These are phyloP conservation scores for Coptodon bakossiorum DNA, from an alignment of 2,113 vertebrate species.

Conservation along the genomic window DNA sequence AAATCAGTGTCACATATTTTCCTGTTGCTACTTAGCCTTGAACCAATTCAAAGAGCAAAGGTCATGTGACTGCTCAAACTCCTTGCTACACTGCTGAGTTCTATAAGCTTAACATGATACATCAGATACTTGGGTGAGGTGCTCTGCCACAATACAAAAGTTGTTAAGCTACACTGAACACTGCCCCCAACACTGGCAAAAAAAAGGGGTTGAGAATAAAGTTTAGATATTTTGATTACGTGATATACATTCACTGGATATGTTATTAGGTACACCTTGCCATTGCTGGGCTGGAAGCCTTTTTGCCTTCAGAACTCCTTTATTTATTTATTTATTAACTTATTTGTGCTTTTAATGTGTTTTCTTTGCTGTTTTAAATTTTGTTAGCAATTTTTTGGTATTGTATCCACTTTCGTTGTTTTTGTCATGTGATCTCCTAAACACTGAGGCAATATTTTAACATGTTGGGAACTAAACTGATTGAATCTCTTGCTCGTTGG, in stretches of 20 bases:
- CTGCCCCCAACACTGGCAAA: background rate
- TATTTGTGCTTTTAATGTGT: background rate
- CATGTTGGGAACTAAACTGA: background rate
- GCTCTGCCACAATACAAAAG: background rate
- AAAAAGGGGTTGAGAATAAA: background rate
- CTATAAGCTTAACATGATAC: background rate
- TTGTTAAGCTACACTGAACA: background rate
- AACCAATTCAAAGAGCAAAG: background rate
- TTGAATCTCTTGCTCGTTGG: background rate
- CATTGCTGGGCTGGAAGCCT: too few relatives aligned
- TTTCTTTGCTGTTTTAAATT: background rate
- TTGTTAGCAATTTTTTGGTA: background rate
- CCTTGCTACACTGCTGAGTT: background rate
- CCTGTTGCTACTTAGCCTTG: background rate
- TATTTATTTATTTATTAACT: too few relatives aligned
- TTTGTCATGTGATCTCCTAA: background rate
- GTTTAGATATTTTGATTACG: background rate
- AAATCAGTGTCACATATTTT: background rate
- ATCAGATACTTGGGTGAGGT: background rate
- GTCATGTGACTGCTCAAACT: background rate
- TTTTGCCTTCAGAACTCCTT: background rate
- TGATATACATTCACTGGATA: background rate
- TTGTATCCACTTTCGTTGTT: fast-evolving
- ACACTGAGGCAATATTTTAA: background rate
- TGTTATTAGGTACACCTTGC: background rate